phyloP scores from a whole-genome alignment of 2,797 vertebrate genomes.

The Clarias platycephalus region DNA sequence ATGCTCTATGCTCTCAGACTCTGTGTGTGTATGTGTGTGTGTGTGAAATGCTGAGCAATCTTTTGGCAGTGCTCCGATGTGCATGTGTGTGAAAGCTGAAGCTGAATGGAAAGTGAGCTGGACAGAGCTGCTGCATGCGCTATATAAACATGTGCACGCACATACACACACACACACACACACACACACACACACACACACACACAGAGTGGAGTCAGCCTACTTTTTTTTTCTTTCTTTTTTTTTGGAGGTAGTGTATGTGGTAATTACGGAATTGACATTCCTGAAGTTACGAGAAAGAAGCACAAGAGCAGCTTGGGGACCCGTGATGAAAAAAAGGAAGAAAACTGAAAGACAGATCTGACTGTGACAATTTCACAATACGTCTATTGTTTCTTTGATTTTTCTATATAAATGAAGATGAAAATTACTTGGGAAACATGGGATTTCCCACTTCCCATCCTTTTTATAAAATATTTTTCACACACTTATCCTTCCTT shows the following conservation, averaged over 20 bases:
- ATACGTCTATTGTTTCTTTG: slow-evolving; percentile 3
- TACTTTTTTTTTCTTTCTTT: slow-evolving; percentile 44
- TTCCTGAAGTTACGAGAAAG: slow-evolving; percentile 44
- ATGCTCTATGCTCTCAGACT: background rate
- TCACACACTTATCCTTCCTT: background rate
- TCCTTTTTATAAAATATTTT: background rate
- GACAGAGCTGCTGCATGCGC: slow-evolving; percentile 56
- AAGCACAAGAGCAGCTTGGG: background rate
- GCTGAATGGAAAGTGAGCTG: slow-evolving; percentile 57
- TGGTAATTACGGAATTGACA: slow-evolving; percentile 60
- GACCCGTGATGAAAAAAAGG: background rate
- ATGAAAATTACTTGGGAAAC: background rate
- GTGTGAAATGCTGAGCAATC: slow-evolving; percentile 51
- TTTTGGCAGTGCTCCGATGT: slow-evolving; percentile 46
- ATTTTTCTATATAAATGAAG: background rate
- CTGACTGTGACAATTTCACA: background rate
- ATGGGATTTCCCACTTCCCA: background rate
- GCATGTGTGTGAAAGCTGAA: slow-evolving; percentile 39
- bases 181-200: slow-evolving; percentile 20
- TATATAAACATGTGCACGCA: slow-evolving; percentile 70
- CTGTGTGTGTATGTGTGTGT: background rate
- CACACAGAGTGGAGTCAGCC: slow-evolving; percentile 55
- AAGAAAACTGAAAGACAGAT: background rate
- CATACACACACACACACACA: slow-evolving; percentile 10
- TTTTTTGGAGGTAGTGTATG: slow-evolving; percentile 61